These are phyloP conservation scores for Silurus meridionalis DNA, from an alignment of 2,113 vertebrate species.

Conservation along the genomic window DNA sequence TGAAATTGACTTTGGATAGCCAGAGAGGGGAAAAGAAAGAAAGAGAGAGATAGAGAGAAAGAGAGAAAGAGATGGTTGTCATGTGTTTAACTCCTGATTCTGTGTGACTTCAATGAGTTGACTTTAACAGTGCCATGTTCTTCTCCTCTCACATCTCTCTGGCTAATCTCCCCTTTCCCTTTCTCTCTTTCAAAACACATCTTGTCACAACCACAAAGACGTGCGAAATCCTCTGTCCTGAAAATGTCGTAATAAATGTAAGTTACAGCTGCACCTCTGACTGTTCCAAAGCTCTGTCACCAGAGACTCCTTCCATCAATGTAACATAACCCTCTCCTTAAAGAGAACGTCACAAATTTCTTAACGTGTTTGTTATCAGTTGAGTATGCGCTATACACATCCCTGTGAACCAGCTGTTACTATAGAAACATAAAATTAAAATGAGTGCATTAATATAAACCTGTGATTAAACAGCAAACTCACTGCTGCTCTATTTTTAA, in stretches of 20 bases:
- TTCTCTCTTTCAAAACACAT: neutral
- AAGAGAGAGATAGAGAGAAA: neutral
- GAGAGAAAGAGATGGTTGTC: neutral
- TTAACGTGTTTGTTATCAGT: neutral
- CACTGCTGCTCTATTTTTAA: neutral
- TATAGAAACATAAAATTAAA: neutral
- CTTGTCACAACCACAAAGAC: neutral
- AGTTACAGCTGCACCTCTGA: neutral
- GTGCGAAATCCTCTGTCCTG: neutral
- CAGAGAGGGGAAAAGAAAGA: neutral
- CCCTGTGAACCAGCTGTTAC: neutral
- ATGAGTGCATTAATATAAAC: neutral
- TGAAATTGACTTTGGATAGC: no score
- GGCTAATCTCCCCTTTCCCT: neutral
- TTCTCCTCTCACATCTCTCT: neutral
- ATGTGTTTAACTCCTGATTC: neutral
- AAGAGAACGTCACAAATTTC: neutral
- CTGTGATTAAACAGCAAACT: neutral
- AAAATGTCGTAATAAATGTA: neutral
- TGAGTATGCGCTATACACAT: neutral
- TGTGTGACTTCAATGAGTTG: neutral
- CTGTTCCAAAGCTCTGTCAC: neutral
- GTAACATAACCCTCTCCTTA: neutral
- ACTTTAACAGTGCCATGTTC: neutral
- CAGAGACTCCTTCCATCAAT: neutral